A percentile compares a stretch with the other conserved stretches of the same genome.
These are phyloP conservation scores for Euura saliciscinereae DNA, from an alignment of 1,140 invertebrate genomes.

Conservation along the genomic window DNA sequence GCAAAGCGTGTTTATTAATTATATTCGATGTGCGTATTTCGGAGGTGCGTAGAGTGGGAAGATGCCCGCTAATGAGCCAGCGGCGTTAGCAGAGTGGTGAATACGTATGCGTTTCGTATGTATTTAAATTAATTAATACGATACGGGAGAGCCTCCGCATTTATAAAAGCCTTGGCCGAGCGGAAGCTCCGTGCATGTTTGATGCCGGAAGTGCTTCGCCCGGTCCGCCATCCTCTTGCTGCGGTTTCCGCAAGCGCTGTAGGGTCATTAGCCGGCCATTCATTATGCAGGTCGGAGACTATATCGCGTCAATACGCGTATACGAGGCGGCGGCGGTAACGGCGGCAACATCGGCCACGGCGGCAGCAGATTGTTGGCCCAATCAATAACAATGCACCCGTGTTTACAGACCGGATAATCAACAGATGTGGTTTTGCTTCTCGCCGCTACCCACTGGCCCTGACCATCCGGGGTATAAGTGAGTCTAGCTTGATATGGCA, in stretches of 20 bases:
- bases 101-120: not conserved
- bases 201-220: constrained; percentile 47
- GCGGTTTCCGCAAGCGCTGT: constrained; percentile 53
- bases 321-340: constrained; percentile 11
- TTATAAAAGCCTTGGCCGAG: constrained; percentile 12
- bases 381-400: constrained; percentile 51
- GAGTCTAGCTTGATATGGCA: too few relatives aligned
- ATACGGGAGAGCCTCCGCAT: constrained; percentile 18
- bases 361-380: constrained; percentile 47
- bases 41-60: not conserved
- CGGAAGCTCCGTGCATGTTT: constrained; percentile 40
- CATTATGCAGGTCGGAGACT: constrained; percentile 51
- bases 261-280: constrained; percentile 55
- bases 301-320: constrained; percentile 51
- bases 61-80: not conserved
- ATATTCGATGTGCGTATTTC: not conserved
- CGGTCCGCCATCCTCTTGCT: constrained; percentile 38
- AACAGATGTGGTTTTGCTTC: constrained; percentile 42
- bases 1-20: not conserved
- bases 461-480: not conserved
- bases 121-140: constrained; percentile 11
- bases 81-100: not conserved
- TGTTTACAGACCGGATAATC: constrained; percentile 51
- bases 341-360: constrained; percentile 16
- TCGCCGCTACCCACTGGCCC: constrained; percentile 14